These are phyloP conservation scores for Muricea muricata DNA, from an alignment of 92 coral and sea anemone genomes.

Conservation along the genomic window DNA sequence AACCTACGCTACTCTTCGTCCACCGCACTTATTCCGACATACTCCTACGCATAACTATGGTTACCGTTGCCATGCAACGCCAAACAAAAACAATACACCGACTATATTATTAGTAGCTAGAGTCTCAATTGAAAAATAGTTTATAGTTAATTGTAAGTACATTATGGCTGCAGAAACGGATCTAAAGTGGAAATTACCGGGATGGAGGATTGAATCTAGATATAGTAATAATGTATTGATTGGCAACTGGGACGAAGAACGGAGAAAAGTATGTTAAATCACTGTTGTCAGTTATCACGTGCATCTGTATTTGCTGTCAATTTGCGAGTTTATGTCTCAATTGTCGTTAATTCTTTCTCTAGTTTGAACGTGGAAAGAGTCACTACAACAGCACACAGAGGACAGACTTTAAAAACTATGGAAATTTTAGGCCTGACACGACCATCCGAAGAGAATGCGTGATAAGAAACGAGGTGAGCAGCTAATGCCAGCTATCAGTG, in stretches of 20 bases:
- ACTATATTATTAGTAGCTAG: background rate
- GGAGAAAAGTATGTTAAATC: conserved; percentile 75
- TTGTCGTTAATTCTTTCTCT: conserved; percentile 1
- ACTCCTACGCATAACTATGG: background rate
- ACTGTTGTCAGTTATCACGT: background rate
- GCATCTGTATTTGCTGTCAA: background rate
- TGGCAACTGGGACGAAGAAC: conserved; percentile 97
- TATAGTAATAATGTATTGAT: conserved; percentile 84
- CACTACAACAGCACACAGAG: conserved; percentile 85
- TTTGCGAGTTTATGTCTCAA: background rate
- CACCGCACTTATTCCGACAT: background rate
- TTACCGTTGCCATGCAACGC: background rate
- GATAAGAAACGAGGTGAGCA: conserved; percentile 84
- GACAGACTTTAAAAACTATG: conserved; percentile 95
- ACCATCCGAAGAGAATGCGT: conserved; percentile 82
- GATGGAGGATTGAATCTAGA: conserved; percentile 94
- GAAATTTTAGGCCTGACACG: conserved; percentile 84
- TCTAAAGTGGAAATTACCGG: conserved; percentile 87
- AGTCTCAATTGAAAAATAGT: background rate
- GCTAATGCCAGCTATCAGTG: too few relatives aligned
- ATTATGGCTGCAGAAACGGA: conserved; percentile 71
- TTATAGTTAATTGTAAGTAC: conserved; percentile 1
- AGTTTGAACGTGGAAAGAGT: conserved; percentile 86
- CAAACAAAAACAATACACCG: background rate
- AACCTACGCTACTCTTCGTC: background rate